These are phyloP conservation scores for Dinoponera quadriceps DNA, from an alignment of 1,140 invertebrate genomes.

Conservation along the genomic window DNA sequence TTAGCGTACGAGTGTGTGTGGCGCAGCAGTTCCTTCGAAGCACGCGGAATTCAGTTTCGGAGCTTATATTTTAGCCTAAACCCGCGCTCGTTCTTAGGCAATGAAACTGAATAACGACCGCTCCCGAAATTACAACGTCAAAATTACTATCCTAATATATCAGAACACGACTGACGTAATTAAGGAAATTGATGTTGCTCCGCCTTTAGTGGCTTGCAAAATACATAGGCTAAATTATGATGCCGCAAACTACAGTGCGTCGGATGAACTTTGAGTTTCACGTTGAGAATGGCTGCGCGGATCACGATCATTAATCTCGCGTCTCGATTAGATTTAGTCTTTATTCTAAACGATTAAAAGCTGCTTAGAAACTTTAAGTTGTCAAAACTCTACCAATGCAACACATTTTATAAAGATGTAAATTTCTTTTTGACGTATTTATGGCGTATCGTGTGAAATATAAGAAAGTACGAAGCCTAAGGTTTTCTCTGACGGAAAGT, in stretches of 20 bases:
- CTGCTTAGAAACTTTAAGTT: too few species aligned
- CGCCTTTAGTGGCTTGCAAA: slow-evolving; percentile 19
- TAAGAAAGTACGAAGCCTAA: background rate
- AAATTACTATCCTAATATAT: slow-evolving; percentile 54
- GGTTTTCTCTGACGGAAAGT: background rate
- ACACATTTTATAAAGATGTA: too few species aligned
- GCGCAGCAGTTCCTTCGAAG: background rate
- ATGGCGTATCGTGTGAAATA: background rate
- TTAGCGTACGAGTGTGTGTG: background rate
- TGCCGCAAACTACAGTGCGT: slow-evolving; percentile 23
- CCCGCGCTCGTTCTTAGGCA: slow-evolving; percentile 23
- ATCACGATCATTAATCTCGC: background rate
- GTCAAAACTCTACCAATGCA: too few species aligned
- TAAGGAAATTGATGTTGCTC: slow-evolving; percentile 56
- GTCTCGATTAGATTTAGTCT: too few species aligned
- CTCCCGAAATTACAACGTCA: slow-evolving; percentile 53
- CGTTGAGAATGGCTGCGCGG: background rate
- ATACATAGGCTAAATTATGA: slow-evolving; percentile 53
- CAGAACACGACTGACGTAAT: slow-evolving; percentile 57
- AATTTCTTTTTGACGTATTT: too few species aligned
- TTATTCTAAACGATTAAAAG: too few species aligned
- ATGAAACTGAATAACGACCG: slow-evolving; percentile 49
- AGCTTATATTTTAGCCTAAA: slow-evolving; percentile 4
- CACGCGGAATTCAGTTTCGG: slow-evolving; percentile 29
- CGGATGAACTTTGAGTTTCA: slow-evolving; percentile 38